Evolutionary conservation across 2,113 vertebrate species (phyloP), one percentile per base, ranked within the genome.

Genomic region (Smithornis capensis): DNA sequence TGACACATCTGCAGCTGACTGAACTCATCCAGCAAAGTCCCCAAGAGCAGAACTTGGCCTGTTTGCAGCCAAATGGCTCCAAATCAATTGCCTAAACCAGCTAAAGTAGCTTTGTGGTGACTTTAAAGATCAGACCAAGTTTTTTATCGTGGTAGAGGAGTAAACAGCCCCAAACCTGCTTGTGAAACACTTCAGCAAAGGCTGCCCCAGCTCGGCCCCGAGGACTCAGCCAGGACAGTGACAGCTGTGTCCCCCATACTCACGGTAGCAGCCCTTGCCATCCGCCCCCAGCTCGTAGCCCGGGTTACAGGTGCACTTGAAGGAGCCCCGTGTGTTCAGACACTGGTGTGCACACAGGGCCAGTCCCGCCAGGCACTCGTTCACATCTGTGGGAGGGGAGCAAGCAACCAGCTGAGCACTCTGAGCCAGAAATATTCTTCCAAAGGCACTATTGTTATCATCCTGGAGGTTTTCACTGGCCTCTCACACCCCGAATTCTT

Each of bases 281-380:
- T 99, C 99, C 0, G 98, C 97, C 7, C 99, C 99, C 95, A 99
- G 97, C 92, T 99, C 99, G 2, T 99, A 99, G 90, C 99, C 99
- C 0, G 98, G 57, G 24, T 97, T 98, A 38, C 99, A 99, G 79
- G 98, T 85, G 10, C 99, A 99, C 75, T 96, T 95, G 16, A 98
- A 99, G 64, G 99, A 99, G 28, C 99, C 99, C 0, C 18, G 97
- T 1, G 98, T 99, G 97, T 99, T 99, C 90, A 98, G 98, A 71
- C 99, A 99, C 94, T 98, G 97, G 9, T 99, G 99, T 4, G 98
- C 97, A 10, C 99, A 99, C 92, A 62, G 83, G 57, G 97, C 98
- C 33, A 93, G 85, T 9, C 98, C 98, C 0, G 68, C 56, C 87
- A 97, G 93, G 55, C 99, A 99, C 55, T 99, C 99, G 0, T 99